Conservation (phyloP, 2,113 vertebrate genomes). For the Pogona vitticeps region DNA sequence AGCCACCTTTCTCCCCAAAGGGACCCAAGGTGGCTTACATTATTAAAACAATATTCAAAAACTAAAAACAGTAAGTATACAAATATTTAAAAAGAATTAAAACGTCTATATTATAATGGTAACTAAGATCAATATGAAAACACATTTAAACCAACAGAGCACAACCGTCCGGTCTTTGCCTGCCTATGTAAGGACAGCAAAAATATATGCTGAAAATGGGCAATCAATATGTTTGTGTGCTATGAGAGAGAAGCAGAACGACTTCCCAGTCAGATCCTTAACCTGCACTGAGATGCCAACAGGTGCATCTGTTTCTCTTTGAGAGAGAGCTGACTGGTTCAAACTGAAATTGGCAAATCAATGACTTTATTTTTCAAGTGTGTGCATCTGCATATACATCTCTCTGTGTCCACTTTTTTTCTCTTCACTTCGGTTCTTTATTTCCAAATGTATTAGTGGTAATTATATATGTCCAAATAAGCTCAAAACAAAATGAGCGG, state of each 20-base stretch:
- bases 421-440: constrained; percentile 10
- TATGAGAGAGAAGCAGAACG: constrained; percentile 57
- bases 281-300: constrained; percentile 59
- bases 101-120: no score
- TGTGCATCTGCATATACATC: not conserved
- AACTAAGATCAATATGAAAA: no score
- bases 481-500: no score
- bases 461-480: not conserved
- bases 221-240: constrained; percentile 67
- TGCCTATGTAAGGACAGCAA: no score
- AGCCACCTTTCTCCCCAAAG: no score
- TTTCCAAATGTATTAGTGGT: constrained; percentile 27
- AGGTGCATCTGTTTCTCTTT: constrained; percentile 59
- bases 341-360: constrained; percentile 47
- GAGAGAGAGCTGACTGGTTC: constrained; percentile 39
- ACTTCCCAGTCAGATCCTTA: constrained; percentile 63
- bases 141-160: no score
- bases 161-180: no score
- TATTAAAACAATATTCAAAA: no score
- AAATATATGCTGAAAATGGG: constrained; percentile 68
- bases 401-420: not conserved
- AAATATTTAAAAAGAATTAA: no score
- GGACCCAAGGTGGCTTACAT: no score
- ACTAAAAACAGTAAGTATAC: no score
- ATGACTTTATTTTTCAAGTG: constrained; percentile 14